phyloP scores from a whole-genome alignment of 2,797 vertebrate species.

The Anguilla anguilla region DNA sequence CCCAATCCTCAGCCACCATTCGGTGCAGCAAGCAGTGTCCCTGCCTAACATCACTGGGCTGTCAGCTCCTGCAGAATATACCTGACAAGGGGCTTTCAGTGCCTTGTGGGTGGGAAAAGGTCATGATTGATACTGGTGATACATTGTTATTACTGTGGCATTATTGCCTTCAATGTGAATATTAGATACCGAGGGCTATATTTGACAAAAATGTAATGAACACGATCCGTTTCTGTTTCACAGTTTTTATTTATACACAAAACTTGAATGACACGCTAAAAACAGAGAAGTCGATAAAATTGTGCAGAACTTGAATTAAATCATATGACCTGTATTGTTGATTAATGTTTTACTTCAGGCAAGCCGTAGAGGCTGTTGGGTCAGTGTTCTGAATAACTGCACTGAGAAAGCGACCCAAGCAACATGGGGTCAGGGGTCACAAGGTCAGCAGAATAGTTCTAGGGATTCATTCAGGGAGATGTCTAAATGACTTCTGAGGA shows the following conservation, averaged over 20 bases:
- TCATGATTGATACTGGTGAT: background rate
- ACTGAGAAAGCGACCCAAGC: background rate
- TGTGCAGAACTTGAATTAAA: background rate
- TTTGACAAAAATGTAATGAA: background rate
- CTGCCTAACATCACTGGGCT: background rate
- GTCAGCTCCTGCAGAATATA: background rate
- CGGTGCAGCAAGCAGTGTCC: background rate
- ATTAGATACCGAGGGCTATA: background rate
- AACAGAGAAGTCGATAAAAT: background rate
- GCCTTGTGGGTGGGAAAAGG: background rate
- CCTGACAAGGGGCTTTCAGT: background rate
- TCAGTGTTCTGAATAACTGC: background rate
- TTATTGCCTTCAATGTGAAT: background rate
- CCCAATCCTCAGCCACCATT: background rate
- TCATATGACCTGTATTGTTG: no score
- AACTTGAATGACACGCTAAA: no score
- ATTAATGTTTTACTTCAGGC: background rate
- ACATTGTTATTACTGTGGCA: background rate
- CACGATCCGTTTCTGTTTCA: background rate
- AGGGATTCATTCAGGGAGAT: background rate
- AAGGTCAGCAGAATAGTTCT: background rate
- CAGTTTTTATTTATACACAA: background rate
- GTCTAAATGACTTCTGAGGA: background rate
- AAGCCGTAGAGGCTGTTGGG: background rate
- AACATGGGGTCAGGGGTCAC: background rate